Percentiles rank a stretch among this genome's conserved stretches.
These are phyloP conservation scores for Pantherophis vulpinus DNA, from an alignment of 2,797 vertebrate genomes.

Conservation along the genomic window DNA sequence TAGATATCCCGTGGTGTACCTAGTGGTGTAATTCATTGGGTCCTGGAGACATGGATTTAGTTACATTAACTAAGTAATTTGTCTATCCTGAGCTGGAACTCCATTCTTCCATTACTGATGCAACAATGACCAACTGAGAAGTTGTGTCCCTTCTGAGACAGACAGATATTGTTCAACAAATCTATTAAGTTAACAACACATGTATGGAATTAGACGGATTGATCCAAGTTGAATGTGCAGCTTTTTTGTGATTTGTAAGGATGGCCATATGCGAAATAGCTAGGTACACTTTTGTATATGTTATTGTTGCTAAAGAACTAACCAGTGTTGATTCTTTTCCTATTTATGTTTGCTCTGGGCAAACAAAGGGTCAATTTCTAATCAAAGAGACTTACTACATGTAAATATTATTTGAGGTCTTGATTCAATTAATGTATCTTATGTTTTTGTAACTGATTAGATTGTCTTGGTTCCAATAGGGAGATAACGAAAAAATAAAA, in stretches of 20 bases:
- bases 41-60: neutral
- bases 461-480: neutral
- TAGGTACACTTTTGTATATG: neutral
- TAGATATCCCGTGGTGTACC: neutral
- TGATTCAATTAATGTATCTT: constrained; percentile 17
- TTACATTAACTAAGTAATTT: neutral
- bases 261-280: neutral
- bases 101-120: neutral
- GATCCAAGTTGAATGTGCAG: neutral
- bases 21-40: neutral
- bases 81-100: neutral
- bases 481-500: neutral
- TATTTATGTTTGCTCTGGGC: neutral
- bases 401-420: neutral
- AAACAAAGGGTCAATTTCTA: neutral
- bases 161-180: neutral
- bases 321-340: neutral
- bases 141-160: neutral
- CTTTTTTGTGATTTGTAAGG: neutral
- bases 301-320: neutral
- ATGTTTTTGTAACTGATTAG: neutral
- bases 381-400: neutral
- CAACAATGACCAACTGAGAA: neutral
- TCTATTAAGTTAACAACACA: neutral
- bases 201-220: neutral